A percentile compares a stretch with the other conserved stretches of the same genome.
phyloP scores from a whole-genome alignment of 2,797 vertebrate genomes.

The Tachyglossus aculeatus region DNA sequence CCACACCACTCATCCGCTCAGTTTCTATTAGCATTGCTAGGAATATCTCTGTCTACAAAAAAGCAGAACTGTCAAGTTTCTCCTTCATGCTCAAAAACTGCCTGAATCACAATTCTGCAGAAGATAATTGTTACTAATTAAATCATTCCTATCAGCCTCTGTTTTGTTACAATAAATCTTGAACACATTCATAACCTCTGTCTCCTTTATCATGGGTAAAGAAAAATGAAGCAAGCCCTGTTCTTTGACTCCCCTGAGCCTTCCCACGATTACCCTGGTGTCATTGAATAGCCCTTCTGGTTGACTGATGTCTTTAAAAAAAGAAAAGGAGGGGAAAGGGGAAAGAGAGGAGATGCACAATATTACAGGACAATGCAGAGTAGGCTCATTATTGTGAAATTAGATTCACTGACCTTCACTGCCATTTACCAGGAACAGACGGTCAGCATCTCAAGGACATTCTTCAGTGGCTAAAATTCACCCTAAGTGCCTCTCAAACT shows the following conservation, averaged over 20 bases:
- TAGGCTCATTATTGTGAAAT: conserved; percentile 62
- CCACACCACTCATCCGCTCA: conserved; percentile 61
- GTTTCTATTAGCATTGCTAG: conserved; percentile 73
- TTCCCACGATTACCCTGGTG: conserved; percentile 27
- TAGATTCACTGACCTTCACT: conserved; percentile 73
- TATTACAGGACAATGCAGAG: conserved; percentile 23
- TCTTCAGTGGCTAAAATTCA: conserved; percentile 46
- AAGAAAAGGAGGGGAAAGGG: neutral
- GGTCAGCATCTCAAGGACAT: conserved; percentile 62
- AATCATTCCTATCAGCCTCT: conserved; percentile 59
- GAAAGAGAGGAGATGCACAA: neutral
- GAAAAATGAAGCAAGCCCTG: conserved; percentile 35
- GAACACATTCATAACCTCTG: conserved; percentile 22
- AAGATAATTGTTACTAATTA: conserved; percentile 78
- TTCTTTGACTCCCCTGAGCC: neutral
- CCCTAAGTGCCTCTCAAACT: conserved; percentile 28
- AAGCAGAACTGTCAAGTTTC: conserved; percentile 69
- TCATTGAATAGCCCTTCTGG: conserved; percentile 45
- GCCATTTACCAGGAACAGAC: conserved; percentile 50
- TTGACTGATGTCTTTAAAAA: conserved; percentile 17
- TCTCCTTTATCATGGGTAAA: conserved; percentile 14
- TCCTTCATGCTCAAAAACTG: conserved; percentile 76
- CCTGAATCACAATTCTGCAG: conserved; percentile 64
- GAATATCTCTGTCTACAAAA: conserved; percentile 65
- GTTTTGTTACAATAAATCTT: conserved; percentile 47